Conservation (phyloP, 2,888 invertebrate genomes). For the Microctonus aethiopoides region DNA sequence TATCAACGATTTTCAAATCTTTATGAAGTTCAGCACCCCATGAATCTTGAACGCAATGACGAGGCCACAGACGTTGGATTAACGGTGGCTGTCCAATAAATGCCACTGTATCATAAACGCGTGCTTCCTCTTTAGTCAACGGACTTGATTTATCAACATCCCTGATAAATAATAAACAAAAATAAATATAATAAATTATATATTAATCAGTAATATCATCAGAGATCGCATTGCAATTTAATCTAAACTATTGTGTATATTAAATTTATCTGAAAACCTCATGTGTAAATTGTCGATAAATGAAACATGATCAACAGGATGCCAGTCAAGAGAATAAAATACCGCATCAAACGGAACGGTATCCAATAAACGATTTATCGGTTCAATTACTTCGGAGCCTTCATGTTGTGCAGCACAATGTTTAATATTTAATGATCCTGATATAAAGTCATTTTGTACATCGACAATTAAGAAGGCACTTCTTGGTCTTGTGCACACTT, state of each 20-base stretch:
- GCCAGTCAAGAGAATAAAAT: slow-evolving; percentile 97
- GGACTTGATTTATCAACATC: slow-evolving; percentile 60
- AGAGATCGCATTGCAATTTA: too few relatives aligned
- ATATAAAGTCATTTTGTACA: slow-evolving; percentile 98
- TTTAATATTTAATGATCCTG: slow-evolving; percentile 92
- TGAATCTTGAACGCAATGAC: slow-evolving; percentile 94
- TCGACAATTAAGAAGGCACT: slow-evolving; percentile 93
- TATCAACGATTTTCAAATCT: slow-evolving; percentile 85
- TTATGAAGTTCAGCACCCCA: slow-evolving; percentile 95
- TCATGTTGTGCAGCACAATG: slow-evolving; percentile 93
- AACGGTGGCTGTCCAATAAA: slow-evolving; percentile 88
- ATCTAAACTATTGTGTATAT: too few relatives aligned
- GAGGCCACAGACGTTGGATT: slow-evolving; percentile 93
- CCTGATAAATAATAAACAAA: slow-evolving; percentile 41
- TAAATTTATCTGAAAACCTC: slow-evolving; percentile 49
- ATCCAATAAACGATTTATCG: slow-evolving; percentile 87
- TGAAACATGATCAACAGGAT: slow-evolving; percentile 94
- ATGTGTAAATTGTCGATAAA: slow-evolving; percentile 90
- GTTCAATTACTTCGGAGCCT: slow-evolving; percentile 89
- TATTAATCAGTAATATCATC: too few relatives aligned
- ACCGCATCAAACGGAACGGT: slow-evolving; percentile 86
- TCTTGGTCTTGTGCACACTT: slow-evolving; percentile 80
- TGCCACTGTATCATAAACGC: slow-evolving; percentile 91
- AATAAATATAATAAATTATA: not conserved
- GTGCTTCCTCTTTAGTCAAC: slow-evolving; percentile 73